Base-by-base conservation (phyloP, 1,140 invertebrate genomes). In the Nomia melanderi region DNA sequence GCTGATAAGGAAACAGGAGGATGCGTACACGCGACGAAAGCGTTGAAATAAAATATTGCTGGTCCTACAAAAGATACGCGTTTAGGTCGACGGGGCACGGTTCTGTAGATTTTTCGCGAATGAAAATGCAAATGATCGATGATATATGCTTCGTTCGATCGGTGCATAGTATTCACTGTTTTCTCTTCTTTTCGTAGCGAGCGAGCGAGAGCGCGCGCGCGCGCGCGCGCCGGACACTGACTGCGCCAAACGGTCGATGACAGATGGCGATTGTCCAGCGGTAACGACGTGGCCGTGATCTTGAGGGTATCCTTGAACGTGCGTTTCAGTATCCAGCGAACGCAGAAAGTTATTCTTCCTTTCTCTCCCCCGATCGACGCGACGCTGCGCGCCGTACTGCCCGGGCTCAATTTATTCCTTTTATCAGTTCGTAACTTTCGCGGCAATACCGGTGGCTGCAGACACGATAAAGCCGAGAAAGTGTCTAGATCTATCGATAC, bases 241-340 rank as follows among this genome's bases (percentile, higher is more conserved):
- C 36, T 54, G n/a, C n/a, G 77, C 23, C 70, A 56, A 79, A 70
- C 65, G 76, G 62, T 79, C 82, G 72, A 84, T 84, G 81, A 84
- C 77, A 71, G 77, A 84, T 83, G 81, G 50, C 82, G 81, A 79
- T 83, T 83, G 82, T 84, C 77, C 71, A 60, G 54, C 67, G 65
- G 36, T 41, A 74, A 54, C 79, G 75, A 83, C 70, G 71, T 64
- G 82, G 72, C 81, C 70, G 78, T 81, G 81, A 81, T 77, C 77
- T 80, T 82, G 57, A 59, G 41, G 27, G 54, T 72, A 64, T 56
- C 71, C 82, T 84, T 83, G 83, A 81, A 78, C 75, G 75, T 47
- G 44, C 54, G 47, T 82, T 66, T 76, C 70, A 84, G 56, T 72
- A 66, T 60, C 65, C 36, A 33, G n/a, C 33, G 47, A 56, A 47